Evolutionary conservation across 2,888 invertebrate genomes (phyloP).

Genomic region (Drosophila parthenogenetica): DNA sequence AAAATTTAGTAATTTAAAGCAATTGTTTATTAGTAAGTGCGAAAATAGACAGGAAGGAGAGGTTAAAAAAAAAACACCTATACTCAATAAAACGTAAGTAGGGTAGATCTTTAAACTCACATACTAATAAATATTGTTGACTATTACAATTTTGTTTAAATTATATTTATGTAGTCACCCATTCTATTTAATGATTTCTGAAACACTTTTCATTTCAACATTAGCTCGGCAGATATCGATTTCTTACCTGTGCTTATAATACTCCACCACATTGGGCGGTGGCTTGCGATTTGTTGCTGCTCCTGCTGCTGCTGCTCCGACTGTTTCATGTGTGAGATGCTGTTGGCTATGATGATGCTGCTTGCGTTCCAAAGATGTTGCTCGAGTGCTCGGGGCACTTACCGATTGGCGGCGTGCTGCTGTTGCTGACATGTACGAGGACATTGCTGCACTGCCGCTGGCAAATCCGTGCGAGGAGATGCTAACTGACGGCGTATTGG

Average conservation of each 20-base stretch:
- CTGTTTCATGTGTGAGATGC: conserved; percentile 43
- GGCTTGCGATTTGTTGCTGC: conserved; percentile 74
- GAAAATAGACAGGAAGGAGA: too few species aligned
- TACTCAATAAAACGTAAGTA: too few species aligned
- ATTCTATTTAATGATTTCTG: too few species aligned
- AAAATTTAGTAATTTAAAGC: too few species aligned
- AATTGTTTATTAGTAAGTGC: too few species aligned
- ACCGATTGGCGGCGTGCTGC: conserved; percentile 73
- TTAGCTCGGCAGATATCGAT: not conserved
- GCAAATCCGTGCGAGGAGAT: conserved; percentile 70
- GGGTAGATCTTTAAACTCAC: too few species aligned
- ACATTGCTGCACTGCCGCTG: conserved; percentile 68
- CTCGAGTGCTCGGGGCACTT: conserved; percentile 81
- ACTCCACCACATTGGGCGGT: conserved; percentile 75
- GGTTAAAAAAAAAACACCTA: too few species aligned
- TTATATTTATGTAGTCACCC: too few species aligned
- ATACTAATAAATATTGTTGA: too few species aligned
- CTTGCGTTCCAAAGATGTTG: conserved; percentile 84
- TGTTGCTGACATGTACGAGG: conserved; percentile 69
- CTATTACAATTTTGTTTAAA: too few species aligned
- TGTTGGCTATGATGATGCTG: conserved; percentile 51
- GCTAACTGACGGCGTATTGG: conserved; percentile 57
- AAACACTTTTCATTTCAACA: too few species aligned
- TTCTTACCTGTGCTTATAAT: conserved; percentile 68
- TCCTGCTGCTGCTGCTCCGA: conserved; percentile 33